Base-by-base conservation (phyloP, 2,113 vertebrate genomes). In the Triplophysa siluroides region DNA sequence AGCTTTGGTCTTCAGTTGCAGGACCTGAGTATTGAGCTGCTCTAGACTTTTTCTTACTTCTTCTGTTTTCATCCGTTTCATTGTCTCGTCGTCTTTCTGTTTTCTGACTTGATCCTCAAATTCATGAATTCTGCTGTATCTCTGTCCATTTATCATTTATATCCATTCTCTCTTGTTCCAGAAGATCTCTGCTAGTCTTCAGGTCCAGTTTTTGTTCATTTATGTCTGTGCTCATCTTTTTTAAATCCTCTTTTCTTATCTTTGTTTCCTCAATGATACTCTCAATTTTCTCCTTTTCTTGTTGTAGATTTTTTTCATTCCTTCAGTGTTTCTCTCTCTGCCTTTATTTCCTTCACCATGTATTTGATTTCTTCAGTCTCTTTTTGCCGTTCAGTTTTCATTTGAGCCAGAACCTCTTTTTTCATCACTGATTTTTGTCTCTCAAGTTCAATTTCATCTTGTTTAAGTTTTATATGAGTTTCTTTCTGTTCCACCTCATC, bases 1-100 rank as follows among this genome's bases (percentile, higher is more conserved):
- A 71, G 1, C 80, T n/a, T n/a, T 2, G 72, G 5, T 86, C 26
- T 71, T 71, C 4, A 54, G 2, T 11, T 58, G 9, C 18, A 38
- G 2, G 0, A 72, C 21, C 67, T 62, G 14, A 29, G 78, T 11
- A 12, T 56, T 23, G 56, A 1, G 64, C 6, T 21, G 21, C 1
- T 24, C 6, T 26, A 74, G 8, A 74, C 12, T 0, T 61, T 61
- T 74, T 10, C 71, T 76, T 1, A 79, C 21, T 19, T 52, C 58
- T 21, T 29, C 26, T 0, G 47, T 47, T 2, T 79, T 14, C 0
- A 8, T 56, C 6, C 23, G 70, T 14, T 58, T 1, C 0, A 0
- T 58, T 3, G 14, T 13, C 10, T 64, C 3, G 8, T 72, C 2
- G 9, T 72, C 12, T 9, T 72, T 72, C 29, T 58, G 29, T 58